phyloP scores from a whole-genome alignment of 92 coral and sea anemone species.

The Scolanthus callimorphus region DNA sequence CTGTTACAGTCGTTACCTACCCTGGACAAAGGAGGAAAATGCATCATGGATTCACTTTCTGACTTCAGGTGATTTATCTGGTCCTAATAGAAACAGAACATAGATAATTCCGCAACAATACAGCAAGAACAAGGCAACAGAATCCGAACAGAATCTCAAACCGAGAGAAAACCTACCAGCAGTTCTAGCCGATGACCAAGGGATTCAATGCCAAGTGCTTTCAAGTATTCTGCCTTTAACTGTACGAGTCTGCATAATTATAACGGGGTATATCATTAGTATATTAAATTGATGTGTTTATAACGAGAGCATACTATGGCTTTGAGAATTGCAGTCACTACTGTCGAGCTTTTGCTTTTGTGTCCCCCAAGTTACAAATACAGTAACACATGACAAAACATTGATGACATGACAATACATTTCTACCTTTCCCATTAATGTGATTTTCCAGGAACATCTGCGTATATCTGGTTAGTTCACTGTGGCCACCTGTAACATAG shows the following conservation, averaged over 20 bases:
- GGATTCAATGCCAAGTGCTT: conserved; percentile 66
- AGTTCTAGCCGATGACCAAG: conserved; percentile 74
- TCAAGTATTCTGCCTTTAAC: conserved; percentile 56
- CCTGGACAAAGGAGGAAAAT: conserved; percentile 68
- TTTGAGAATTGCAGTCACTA: too few species aligned
- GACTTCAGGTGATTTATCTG: conserved; percentile 51
- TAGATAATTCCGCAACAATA: too few species aligned
- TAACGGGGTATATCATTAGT: too few species aligned
- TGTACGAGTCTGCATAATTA: conserved; percentile 60
- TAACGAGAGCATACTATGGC: too few species aligned
- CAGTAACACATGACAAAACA: too few species aligned
- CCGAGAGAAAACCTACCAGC: conserved; percentile 52
- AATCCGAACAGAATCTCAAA: too few species aligned
- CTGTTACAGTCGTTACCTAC: conserved; percentile 11
- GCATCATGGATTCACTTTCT: conserved; percentile 60
- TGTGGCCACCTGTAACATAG: conserved; percentile 45
- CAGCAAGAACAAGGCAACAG: too few species aligned
- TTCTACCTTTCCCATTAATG: conserved; percentile 68
- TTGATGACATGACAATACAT: too few species aligned
- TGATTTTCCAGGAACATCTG: conserved; percentile 63
- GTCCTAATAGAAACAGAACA: conserved; percentile 30
- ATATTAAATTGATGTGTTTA: too few species aligned
- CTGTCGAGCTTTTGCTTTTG: too few species aligned
- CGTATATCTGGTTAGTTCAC: conserved; percentile 45
- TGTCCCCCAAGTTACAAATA: too few species aligned